Base-by-base conservation (phyloP, 2,113 vertebrate species). In the Bagarius yarrelli region DNA sequence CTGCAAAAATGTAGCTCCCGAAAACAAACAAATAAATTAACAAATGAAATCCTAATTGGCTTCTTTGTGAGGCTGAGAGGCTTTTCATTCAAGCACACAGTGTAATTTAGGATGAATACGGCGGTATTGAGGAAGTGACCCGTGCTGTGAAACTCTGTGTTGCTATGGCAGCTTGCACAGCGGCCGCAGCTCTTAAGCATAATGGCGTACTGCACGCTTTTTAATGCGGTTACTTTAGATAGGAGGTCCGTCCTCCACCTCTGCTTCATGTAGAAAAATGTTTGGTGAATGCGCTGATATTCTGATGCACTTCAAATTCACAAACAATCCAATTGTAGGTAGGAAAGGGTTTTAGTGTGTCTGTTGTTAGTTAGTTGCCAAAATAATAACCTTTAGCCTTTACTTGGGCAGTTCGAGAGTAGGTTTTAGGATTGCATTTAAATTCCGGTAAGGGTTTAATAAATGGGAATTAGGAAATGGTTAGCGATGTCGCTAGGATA, bases 141-240 rank as follows among this genome's bases (percentile, higher is more conserved):
- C 63, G 75, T 84, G 64, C 87, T 86, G 80, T 81, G 85, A 80
- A 80, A 76, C 85, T 57, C 71, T 81, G 72, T 79, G 89, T 91
- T 91, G 84, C 89, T 87, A 89, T 89, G 88, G 86, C 74, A 89
- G 85, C 85, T 57, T 53, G 66, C 70, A 70, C 79, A 50, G 56
- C 79, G 83, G 85, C 84, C 83, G 77, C 82, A 79, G 57, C 80
- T 86, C 81, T 76, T 76, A 71, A 40, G 50, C 60, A 79, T 85
- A 79, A 81, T 64, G 74, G 66, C 53, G 74, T n/a, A 67, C 47
- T 44, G 32, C 30, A 60, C 13, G 61, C 73, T 78, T 85, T n/a
- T 83, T 85, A 75, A 81, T 86, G 76, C 84, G 76, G 78, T 81
- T 73, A 79, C 66, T 81, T 71, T 80, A 83, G 81, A 67, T 82